phyloP scores from a whole-genome alignment of 2,113 vertebrate genomes.

The Gracilinanus agilis region DNA sequence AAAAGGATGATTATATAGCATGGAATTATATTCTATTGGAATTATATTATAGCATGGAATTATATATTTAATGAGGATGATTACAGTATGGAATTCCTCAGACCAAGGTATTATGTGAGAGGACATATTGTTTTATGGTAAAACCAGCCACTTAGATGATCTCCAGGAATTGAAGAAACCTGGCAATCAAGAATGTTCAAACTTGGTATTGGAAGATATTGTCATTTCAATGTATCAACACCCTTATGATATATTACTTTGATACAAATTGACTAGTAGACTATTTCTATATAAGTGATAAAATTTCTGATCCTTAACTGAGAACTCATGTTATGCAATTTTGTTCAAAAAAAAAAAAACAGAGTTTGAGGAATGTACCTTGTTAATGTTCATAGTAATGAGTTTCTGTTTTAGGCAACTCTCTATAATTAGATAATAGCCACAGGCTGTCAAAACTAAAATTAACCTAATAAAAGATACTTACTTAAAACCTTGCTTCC shows the following conservation, averaged over 20 bases:
- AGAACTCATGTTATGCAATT: slow-evolving; percentile 32
- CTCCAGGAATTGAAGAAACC: background rate
- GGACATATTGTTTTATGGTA: background rate
- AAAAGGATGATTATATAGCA: background rate
- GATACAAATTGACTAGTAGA: slow-evolving; percentile 30
- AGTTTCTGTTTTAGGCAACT: slow-evolving; percentile 70
- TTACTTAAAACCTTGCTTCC: slow-evolving; percentile 65
- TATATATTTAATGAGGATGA: background rate
- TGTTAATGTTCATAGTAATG: slow-evolving; percentile 60
- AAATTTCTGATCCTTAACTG: slow-evolving; percentile 5
- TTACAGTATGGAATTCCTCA: background rate
- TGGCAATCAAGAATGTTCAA: background rate
- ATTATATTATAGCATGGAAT: background rate
- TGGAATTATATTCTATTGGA: background rate
- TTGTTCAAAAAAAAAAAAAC: background rate
- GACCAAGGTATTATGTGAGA: background rate
- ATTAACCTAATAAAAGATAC: slow-evolving; percentile 76
- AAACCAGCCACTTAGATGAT: background rate
- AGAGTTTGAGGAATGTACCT: slow-evolving; percentile 38
- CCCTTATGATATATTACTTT: background rate
- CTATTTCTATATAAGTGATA: slow-evolving; percentile 21
- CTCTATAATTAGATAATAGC: slow-evolving; percentile 77
- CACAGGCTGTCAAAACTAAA: slow-evolving; percentile 74
- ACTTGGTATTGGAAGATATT: slow-evolving; percentile 23
- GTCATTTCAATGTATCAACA: background rate